Evolutionary conservation across 2,888 invertebrate species (phyloP).

Genomic region (Cheilosia scutellata): DNA sequence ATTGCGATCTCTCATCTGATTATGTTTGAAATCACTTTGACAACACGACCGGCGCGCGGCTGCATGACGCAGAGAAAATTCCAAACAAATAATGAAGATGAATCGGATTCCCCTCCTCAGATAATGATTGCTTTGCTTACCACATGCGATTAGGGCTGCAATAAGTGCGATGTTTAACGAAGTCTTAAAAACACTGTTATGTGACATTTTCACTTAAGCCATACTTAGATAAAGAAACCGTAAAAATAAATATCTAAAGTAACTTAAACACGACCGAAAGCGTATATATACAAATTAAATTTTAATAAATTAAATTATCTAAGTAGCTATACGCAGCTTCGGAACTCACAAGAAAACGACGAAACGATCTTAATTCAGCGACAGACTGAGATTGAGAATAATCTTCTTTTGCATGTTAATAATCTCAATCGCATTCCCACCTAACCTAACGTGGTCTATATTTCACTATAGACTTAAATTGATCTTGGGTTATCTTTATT

Average conservation of each 20-base stretch:
- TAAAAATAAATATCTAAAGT: neutral
- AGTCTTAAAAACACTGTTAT: neutral
- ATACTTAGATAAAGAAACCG: neutral
- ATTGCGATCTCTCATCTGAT: too few species aligned
- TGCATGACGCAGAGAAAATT: neutral
- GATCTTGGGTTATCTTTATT: too few species aligned
- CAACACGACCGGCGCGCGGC: neutral
- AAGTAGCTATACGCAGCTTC: neutral
- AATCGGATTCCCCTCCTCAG: neutral
- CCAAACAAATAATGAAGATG: neutral
- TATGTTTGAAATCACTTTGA: neutral
- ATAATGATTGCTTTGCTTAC: neutral
- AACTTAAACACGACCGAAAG: neutral
- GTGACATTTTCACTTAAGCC: neutral
- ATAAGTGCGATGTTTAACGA: neutral
- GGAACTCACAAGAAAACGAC: neutral
- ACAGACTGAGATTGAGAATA: neutral
- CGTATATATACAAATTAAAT: neutral
- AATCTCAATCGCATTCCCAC: too few species aligned
- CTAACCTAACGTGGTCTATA: too few species aligned
- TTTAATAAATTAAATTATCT: neutral
- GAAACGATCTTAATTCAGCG: neutral
- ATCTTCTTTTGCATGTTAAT: neutral
- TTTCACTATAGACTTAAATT: too few species aligned
- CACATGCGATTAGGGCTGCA: neutral